Base-by-base conservation (phyloP, 2,797 vertebrate species). In the Eutrigla gurnardus region DNA sequence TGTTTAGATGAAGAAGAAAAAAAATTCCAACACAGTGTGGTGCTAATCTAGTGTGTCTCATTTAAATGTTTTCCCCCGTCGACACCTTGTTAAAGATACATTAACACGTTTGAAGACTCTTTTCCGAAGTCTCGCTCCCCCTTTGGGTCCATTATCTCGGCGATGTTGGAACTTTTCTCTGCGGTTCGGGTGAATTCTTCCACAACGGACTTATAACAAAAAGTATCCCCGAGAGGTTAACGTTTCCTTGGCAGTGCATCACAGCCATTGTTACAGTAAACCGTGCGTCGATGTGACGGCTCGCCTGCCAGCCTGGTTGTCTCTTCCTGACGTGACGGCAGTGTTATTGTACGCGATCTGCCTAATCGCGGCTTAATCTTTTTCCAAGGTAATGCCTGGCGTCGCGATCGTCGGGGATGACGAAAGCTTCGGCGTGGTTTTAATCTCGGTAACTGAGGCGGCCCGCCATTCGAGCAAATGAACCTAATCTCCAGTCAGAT, bases 341-440 rank as follows among this genome's bases (percentile, higher is more conserved):
- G 65, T 83, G 80, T 87, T 84, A 87, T 86, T 85, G 70, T 78
- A 85, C 85, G 86, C 69, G 72, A 91, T 88, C 84, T 82, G 75
- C 77, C 69, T 91, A 88, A 93, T 92, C 82, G 67, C 45, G 50
- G 78, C 77, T 75, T 91, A 90, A 91, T 92, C 86, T 92, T 84
- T 25, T 85, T 70, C 69, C 83, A 47, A 84, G 87, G 89, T 91
- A 90, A 90, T 80, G 88, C 78, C 80, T 86, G 67, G 55, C 46
- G 65, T 81, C 79, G 78, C 83, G 78, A 79, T 91, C 57, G 9
- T 55, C 45, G 11, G 74, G 81, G 71, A 84, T 82, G 89, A 89
- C 82, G 83, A 49, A 88, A 89, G 84, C 83, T 77, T 83, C 39
- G 69, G 50, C 18, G 46, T 73, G 77, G 77, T 83, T 88, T 89